Evolutionary conservation across 1,140 invertebrate genomes (phyloP).

Genomic region (Bombyx mandarina): DNA sequence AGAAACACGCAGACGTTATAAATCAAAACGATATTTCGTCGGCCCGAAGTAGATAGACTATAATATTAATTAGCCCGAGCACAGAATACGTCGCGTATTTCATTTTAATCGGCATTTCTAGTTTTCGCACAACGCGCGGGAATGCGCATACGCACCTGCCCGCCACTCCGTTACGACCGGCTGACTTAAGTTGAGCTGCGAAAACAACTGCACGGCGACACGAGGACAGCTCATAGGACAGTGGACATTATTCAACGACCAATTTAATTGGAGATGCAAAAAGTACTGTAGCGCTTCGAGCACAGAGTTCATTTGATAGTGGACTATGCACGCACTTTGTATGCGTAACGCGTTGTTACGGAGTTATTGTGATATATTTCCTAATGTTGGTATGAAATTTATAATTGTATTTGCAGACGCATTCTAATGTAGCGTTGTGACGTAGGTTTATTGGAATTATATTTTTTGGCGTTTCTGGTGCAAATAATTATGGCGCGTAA

Average conservation of each 20-base stretch:
- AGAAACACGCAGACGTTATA: slow-evolving; percentile 31
- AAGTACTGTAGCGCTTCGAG: too few relatives aligned
- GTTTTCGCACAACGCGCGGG: slow-evolving; percentile 31
- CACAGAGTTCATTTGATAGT: too few relatives aligned
- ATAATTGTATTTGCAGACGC: not conserved
- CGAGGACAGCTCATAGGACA: too few relatives aligned
- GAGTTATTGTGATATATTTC: slow-evolving; percentile 16
- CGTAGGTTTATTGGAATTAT: not conserved
- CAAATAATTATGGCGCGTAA: too few relatives aligned
- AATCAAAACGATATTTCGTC: slow-evolving; percentile 53
- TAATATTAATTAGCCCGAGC: slow-evolving; percentile 53
- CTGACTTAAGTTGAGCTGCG: too few relatives aligned
- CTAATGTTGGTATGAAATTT: slow-evolving; percentile 7
- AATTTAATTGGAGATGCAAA: too few relatives aligned
- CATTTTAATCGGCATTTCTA: slow-evolving; percentile 48
- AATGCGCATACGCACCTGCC: slow-evolving; percentile 53
- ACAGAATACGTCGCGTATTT: slow-evolving; percentile 30
- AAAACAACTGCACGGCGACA: too few relatives aligned
- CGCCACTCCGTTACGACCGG: slow-evolving; percentile 31
- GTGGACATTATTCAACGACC: too few relatives aligned
- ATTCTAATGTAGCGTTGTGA: not conserved
- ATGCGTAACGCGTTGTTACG: slow-evolving; percentile 11
- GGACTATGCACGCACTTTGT: slow-evolving; percentile 14
- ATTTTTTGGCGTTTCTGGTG: not conserved
- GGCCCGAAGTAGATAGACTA: slow-evolving; percentile 46